Evolutionary conservation across 2,888 invertebrate genomes (phyloP).

Genomic region (Hofmannophila pseudospretella): DNA sequence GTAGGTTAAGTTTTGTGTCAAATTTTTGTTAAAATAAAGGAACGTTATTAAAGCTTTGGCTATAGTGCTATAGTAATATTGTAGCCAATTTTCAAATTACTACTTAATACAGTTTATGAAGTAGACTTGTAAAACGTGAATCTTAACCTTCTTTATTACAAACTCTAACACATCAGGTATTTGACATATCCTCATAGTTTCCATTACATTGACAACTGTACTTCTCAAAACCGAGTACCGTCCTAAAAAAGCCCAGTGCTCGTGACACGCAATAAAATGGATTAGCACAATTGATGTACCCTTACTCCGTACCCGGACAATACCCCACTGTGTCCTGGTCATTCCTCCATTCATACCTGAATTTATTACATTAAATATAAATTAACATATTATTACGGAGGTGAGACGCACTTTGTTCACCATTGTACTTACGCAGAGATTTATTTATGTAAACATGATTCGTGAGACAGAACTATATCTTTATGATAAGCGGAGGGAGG

Average conservation of each 20-base stretch:
- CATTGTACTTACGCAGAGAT: slow-evolving; percentile 58
- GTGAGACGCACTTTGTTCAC: slow-evolving; percentile 50
- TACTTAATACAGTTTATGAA: no score
- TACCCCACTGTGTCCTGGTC: slow-evolving; percentile 30
- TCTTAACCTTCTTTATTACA: no score
- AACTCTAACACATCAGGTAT: no score
- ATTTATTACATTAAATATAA: slow-evolving; percentile 72
- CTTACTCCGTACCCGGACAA: slow-evolving; percentile 35
- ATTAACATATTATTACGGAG: slow-evolving; percentile 71
- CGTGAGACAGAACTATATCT: slow-evolving; percentile 41
- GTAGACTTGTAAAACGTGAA: no score
- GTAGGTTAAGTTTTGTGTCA: no score
- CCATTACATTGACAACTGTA: not conserved
- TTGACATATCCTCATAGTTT: no score
- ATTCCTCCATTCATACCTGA: slow-evolving; percentile 48
- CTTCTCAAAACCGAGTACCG: not conserved
- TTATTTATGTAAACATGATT: slow-evolving; percentile 68
- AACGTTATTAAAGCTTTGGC: no score
- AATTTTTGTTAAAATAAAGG: no score
- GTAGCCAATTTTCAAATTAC: no score
- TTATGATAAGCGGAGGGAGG: slow-evolving; percentile 25
- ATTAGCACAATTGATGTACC: slow-evolving; percentile 62
- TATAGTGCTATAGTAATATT: no score
- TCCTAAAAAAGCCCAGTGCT: slow-evolving; percentile 21
- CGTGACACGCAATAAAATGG: slow-evolving; percentile 73